phyloP scores from a whole-genome alignment of 2,797 vertebrate genomes.

The Nannoperca obscura region DNA sequence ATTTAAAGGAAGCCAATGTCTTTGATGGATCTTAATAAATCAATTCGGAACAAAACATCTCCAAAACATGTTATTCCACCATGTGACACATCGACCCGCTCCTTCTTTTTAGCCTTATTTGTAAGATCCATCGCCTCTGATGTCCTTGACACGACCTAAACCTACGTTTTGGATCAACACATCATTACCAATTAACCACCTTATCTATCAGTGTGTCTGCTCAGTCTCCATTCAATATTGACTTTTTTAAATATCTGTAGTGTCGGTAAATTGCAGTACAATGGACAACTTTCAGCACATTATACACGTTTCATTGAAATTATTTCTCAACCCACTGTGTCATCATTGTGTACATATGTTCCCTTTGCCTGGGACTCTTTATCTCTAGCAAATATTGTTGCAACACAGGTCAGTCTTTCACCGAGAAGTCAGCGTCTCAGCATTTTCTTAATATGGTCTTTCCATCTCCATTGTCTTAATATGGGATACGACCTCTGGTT shows the following conservation, averaged over 20 bases:
- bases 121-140: constrained; percentile 6
- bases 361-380: constrained; percentile 68
- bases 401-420: constrained; percentile 75
- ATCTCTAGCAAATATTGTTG: constrained; percentile 82
- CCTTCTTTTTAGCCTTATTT: constrained; percentile 36
- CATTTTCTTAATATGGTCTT: constrained; percentile 88
- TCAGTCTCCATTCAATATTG: neutral
- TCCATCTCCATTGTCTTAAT: constrained; percentile 86
- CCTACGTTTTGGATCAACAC: constrained; percentile 10
- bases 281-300: constrained; percentile 6
- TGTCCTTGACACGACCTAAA: constrained; percentile 35
- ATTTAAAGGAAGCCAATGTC: neutral
- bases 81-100: neutral
- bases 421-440: constrained; percentile 77
- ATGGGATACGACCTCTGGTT: constrained; percentile 72
- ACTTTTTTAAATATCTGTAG: neutral
- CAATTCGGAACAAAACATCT: constrained; percentile 1
- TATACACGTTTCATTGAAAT: constrained; percentile 13
- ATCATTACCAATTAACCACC: neutral
- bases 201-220: neutral
- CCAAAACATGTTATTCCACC: constrained; percentile 19
- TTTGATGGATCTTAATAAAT: neutral
- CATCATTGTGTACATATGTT: constrained; percentile 66
- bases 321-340: constrained; percentile 45
- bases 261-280: neutral